phyloP scores from a whole-genome alignment of 2,888 invertebrate genomes.

The Nycteola revayana region DNA sequence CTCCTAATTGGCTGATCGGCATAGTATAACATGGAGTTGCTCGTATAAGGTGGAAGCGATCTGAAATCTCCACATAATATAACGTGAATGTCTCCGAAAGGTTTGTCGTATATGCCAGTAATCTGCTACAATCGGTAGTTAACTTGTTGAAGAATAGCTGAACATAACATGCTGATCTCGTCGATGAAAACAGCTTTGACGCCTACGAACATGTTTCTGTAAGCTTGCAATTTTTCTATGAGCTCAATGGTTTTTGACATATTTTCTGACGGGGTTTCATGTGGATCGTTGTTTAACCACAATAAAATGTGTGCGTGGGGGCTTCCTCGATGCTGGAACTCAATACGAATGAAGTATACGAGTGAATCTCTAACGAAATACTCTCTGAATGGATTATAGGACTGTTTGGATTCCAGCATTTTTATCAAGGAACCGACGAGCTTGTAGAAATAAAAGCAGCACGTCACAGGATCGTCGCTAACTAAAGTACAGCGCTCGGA shows the following conservation, averaged over 20 bases:
- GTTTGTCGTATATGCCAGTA: conserved; percentile 27
- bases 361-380: conserved; percentile 35
- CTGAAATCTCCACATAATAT: conserved; percentile 33
- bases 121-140: conserved; percentile 44
- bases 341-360: conserved; percentile 47
- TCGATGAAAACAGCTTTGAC: conserved; percentile 45
- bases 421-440: conserved; percentile 35
- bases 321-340: conserved; percentile 54
- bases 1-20: conserved; percentile 23
- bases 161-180: conserved; percentile 48
- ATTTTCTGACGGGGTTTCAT: conserved; percentile 40
- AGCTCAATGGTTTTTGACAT: conserved; percentile 41
- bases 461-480: conserved; percentile 41
- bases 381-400: conserved; percentile 38
- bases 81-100: conserved; percentile 25
- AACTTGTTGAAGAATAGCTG: conserved; percentile 38
- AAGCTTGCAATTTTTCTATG: conserved; percentile 29
- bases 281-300: conserved; percentile 52
- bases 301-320: conserved; percentile 53
- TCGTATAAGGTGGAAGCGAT: conserved; percentile 33
- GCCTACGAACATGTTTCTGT: conserved; percentile 31
- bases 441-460: conserved; percentile 43
- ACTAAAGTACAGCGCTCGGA: conserved; percentile 14
- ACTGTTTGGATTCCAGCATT: conserved; percentile 34
- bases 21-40: conserved; percentile 20